Base-by-base conservation (phyloP, 2,888 invertebrate species). In the Muscina levida region DNA sequence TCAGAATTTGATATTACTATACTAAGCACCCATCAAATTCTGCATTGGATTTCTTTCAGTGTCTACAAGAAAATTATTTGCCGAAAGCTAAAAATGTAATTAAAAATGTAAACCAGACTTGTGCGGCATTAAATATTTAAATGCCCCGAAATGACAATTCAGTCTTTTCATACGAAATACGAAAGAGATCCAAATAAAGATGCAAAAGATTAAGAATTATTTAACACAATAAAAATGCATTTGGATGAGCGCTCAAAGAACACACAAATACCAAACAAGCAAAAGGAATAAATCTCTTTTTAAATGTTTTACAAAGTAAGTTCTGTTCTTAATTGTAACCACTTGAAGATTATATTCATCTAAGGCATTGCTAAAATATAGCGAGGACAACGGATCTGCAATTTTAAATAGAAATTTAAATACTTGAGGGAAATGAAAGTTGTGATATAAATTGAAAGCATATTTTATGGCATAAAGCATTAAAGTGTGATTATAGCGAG, bases 51-150 rank as follows among this genome's bases (percentile, higher is more conserved):
- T 51, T 51, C 22, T 51, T 17, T 17, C 3, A 17, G 22, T 51
- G 51, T 51, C 4, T 17, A 11, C 1, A 8, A 17, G 2, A 17
- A 51, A 15, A 51, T 8, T 19, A 51, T 51, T 51, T 51, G 51
- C 51, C 22, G 1, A 4, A 22, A 22, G 51, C 51, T 51, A 22
- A 51, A 22, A 51, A 51, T 51, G 51, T 51, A 57, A 57, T 57
- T 57, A 57, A 31, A 57, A 57, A 31, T 31, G 57, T 57, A 31
- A 57, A 57, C 31, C 57, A 57, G 37, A 24, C 31, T 31, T 31
- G 57, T 31, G 31, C 15, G 57, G 31, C n/a, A 31, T 8, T 31
- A 57, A 57, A 57, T 57, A 57, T 57, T 57, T 57, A 57, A 57
- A 57, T 31, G 26, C 57, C 15, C 15, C 57, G 6, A 57, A 57